Conservation (phyloP, 2,113 vertebrate species). For the Baryphthengus martii region DNA sequence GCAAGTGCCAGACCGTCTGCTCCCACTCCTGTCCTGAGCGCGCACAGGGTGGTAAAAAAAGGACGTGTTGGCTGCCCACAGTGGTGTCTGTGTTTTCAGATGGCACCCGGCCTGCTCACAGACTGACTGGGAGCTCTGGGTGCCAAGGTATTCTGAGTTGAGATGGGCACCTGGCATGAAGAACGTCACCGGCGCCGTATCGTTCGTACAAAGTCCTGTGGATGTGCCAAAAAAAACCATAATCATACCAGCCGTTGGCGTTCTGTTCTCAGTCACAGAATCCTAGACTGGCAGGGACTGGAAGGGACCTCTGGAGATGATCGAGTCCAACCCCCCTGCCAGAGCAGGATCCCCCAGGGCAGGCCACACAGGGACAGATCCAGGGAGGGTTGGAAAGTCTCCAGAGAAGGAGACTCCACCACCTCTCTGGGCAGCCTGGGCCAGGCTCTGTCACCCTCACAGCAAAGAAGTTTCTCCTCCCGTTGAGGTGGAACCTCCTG, state of each 20-base stretch:
- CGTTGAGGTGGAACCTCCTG: too few species aligned
- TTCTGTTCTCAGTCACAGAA: too few species aligned
- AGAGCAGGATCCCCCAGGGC: too few species aligned
- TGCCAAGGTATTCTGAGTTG: conserved; percentile 19
- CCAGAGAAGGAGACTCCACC: too few species aligned
- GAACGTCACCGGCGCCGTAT: not conserved
- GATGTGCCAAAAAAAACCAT: conserved; percentile 16
- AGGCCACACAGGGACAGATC: too few species aligned
- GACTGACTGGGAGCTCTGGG: not conserved
- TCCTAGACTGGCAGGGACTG: too few species aligned
- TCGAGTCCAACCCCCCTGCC: too few species aligned
- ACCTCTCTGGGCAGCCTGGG: too few species aligned
- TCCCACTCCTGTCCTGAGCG: not conserved
- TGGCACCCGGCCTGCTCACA: not conserved
- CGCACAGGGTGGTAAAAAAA: conserved; percentile 10
- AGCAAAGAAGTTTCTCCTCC: too few species aligned
- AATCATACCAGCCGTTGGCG: not conserved
- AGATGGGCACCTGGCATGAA: conserved; percentile 41
- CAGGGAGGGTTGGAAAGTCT: too few species aligned
- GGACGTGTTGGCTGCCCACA: conserved; percentile 22
- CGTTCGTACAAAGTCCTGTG: not conserved
- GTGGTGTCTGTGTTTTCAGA: conserved; percentile 7
- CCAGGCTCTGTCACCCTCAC: too few species aligned
- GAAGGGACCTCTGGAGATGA: too few species aligned
- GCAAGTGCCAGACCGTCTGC: conserved; percentile 2